These are phyloP conservation scores for Galeruca laticollis DNA, from an alignment of 2,888 invertebrate species.

Conservation along the genomic window DNA sequence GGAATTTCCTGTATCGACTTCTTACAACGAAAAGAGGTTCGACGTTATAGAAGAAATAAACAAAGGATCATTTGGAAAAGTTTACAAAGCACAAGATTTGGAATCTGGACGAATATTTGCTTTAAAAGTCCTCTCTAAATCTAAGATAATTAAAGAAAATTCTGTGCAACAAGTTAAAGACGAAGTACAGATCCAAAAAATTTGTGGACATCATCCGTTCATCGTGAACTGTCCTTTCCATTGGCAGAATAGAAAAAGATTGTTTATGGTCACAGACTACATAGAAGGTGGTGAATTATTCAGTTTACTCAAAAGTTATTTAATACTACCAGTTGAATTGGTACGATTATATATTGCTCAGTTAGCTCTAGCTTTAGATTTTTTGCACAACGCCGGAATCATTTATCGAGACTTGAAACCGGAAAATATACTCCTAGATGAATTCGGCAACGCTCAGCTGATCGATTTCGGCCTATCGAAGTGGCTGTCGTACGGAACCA, in stretches of 20 bases:
- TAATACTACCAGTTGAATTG: slow-evolving; percentile 80
- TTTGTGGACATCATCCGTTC: slow-evolving; percentile 89
- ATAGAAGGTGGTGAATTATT: slow-evolving; percentile 87
- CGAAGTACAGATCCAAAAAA: slow-evolving; percentile 84
- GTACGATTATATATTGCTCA: slow-evolving; percentile 89
- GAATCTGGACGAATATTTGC: slow-evolving; percentile 80
- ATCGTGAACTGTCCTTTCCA: slow-evolving; percentile 82
- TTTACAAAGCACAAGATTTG: slow-evolving; percentile 81
- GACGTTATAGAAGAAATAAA: slow-evolving; percentile 81
- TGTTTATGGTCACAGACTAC: slow-evolving; percentile 91
- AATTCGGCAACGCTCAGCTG: slow-evolving; percentile 82
- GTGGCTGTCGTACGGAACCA: slow-evolving; percentile 84
- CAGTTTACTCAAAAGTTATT: slow-evolving; percentile 79
- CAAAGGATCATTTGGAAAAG: slow-evolving; percentile 91
- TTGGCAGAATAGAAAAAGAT: slow-evolving; percentile 89
- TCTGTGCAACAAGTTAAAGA: slow-evolving; percentile 87
- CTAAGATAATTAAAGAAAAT: slow-evolving; percentile 84
- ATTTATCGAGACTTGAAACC: slow-evolving; percentile 93
- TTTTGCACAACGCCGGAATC: slow-evolving; percentile 89
- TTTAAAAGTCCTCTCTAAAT: slow-evolving; percentile 86
- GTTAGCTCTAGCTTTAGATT: slow-evolving; percentile 88
- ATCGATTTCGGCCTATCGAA: slow-evolving; percentile 96
- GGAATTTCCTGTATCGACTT: slow-evolving; percentile 82
- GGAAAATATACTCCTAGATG: slow-evolving; percentile 90
- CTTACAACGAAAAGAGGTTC: slow-evolving; percentile 73